Evolutionary conservation across 2,113 vertebrate species (phyloP).

Genomic region (Megaptera novaeangliae): DNA sequence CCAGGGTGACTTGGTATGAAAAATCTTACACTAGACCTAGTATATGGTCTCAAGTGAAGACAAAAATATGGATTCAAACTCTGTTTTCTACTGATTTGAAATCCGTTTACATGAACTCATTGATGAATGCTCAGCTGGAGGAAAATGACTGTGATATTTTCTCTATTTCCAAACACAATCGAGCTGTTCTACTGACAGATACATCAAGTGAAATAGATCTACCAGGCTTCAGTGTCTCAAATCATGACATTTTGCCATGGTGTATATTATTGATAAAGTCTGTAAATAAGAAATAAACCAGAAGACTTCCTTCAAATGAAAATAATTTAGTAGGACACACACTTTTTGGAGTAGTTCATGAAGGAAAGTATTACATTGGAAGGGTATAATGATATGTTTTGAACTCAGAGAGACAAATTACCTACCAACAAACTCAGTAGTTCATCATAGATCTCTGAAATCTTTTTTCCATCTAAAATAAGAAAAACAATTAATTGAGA

Average conservation of each 20-base stretch:
- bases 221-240: background rate
- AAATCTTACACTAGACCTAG: background rate
- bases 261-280: conserved; percentile 12
- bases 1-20: background rate
- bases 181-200: background rate
- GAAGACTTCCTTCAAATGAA: background rate
- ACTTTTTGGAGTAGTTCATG: background rate
- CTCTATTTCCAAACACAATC: background rate
- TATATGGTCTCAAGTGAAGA: background rate
- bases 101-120: background rate
- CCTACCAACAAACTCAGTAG: background rate
- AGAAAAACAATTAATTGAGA: background rate
- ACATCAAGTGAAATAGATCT: background rate
- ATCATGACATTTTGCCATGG: background rate
- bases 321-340: background rate
- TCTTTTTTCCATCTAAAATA: background rate
- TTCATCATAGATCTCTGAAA: background rate
- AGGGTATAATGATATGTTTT: background rate
- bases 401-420: background rate
- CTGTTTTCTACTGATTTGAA: background rate
- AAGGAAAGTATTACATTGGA: background rate
- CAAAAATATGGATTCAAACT: background rate
- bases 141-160: background rate
- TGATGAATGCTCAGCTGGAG: background rate
- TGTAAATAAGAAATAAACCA: background rate